phyloP scores from a whole-genome alignment of 2,113 vertebrate genomes.

The Nothobranchius kuhntae region DNA sequence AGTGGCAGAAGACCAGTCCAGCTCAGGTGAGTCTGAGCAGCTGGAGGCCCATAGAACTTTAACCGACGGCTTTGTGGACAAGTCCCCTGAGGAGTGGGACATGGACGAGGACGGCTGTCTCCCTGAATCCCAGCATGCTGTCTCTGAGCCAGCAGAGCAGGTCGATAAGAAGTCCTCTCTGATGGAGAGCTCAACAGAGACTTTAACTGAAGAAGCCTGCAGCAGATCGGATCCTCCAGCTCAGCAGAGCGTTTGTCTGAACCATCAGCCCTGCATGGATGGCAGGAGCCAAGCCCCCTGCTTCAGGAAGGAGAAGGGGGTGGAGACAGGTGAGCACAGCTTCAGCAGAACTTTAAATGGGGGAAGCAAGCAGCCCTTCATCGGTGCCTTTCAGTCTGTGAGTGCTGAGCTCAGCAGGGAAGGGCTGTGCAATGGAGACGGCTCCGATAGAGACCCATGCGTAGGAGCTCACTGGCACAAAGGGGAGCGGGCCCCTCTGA shows the following conservation, averaged over 20 bases:
- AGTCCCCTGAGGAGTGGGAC: slow-evolving; percentile 28
- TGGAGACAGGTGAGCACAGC: slow-evolving; percentile 57
- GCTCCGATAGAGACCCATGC: slow-evolving; percentile 57
- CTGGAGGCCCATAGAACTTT: slow-evolving; percentile 60
- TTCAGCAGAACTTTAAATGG: slow-evolving; percentile 82
- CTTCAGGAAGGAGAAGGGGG: slow-evolving; percentile 66
- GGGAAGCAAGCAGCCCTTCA: slow-evolving; percentile 72
- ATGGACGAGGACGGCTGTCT: slow-evolving; percentile 39
- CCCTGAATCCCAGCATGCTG: slow-evolving; percentile 51
- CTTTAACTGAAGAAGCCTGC: slow-evolving; percentile 83
- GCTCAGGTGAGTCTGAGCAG: slow-evolving; percentile 30
- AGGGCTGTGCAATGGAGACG: slow-evolving; percentile 84
- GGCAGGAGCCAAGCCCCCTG: slow-evolving; percentile 31
- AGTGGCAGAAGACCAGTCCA: background rate
- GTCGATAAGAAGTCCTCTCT: slow-evolving; percentile 76
- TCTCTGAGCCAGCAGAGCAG: slow-evolving; percentile 55
- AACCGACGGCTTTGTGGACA: slow-evolving; percentile 60
- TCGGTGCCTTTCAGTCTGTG: slow-evolving; percentile 86
- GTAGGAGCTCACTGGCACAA: slow-evolving; percentile 60
- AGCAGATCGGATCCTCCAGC: slow-evolving; percentile 64
- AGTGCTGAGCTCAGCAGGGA: slow-evolving; percentile 80
- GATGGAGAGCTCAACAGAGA: slow-evolving; percentile 86
- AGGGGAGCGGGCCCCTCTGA: slow-evolving; percentile 82
- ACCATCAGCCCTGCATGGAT: slow-evolving; percentile 35
- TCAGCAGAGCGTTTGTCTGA: slow-evolving; percentile 11